These are phyloP conservation scores for Oedothorax gibbosus DNA, from an alignment of 1,140 invertebrate species.

Conservation along the genomic window DNA sequence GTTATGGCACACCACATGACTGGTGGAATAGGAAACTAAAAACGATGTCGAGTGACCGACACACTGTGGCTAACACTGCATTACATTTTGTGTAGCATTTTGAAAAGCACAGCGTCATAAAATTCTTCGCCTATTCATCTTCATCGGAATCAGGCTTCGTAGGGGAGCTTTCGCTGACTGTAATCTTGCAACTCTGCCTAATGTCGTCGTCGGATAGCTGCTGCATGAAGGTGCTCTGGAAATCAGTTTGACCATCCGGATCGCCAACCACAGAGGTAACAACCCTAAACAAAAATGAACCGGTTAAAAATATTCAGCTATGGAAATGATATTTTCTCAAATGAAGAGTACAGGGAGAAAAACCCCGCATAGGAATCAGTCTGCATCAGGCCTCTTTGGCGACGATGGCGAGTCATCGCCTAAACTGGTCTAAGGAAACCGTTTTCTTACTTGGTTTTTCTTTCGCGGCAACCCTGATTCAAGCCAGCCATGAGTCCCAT, in stretches of 20 bases:
- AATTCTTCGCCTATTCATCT: conserved; percentile 16
- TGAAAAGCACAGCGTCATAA: not conserved
- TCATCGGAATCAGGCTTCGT: conserved; percentile 1
- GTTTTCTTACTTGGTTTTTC: too few relatives aligned
- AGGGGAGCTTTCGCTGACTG: conserved; percentile 12
- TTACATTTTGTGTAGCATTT: conserved; percentile 15
- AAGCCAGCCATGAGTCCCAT: too few relatives aligned
- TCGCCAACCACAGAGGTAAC: conserved; percentile 46
- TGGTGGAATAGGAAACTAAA: conserved; percentile 38
- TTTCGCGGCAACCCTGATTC: too few relatives aligned
- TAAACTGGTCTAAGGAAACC: too few relatives aligned
- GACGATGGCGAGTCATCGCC: too few relatives aligned
- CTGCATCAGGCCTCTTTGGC: too few relatives aligned
- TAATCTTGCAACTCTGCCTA: conserved; percentile 53
- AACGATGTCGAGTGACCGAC: conserved; percentile 26
- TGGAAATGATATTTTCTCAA: not conserved
- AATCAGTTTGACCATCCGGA: conserved; percentile 3
- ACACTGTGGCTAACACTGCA: not conserved
- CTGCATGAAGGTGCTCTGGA: conserved; percentile 11
- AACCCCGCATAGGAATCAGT: too few relatives aligned
- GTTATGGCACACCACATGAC: conserved; percentile 56
- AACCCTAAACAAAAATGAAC: conserved; percentile 16
- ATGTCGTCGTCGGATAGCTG: conserved; percentile 36
- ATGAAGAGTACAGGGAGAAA: not conserved
- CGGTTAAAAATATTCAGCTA: not conserved